Evolutionary conservation across 2,888 invertebrate genomes (phyloP), one percentile per base, ranked within the genome.

Genomic region (Opisthograptis luteolata): DNA sequence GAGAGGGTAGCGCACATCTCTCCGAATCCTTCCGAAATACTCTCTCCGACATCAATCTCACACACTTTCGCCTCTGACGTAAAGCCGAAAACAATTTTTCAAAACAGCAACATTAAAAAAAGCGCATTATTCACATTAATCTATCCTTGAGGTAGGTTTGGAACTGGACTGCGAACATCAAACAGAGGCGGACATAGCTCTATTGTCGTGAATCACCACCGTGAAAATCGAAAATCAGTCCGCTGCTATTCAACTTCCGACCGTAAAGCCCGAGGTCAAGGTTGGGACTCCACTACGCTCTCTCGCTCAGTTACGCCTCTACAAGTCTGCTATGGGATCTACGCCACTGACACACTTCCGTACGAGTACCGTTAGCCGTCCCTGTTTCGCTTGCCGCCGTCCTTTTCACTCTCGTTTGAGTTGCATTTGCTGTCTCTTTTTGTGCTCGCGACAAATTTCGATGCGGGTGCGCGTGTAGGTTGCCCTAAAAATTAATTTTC

Each of bases 311-410:
- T 84, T 88, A 74, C 79, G 79, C 71, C 85, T 75, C 73, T 70
- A 66, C 69, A 68, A 58, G 64, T 65, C 64, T 69, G 65, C 64
- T 66, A 66, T 60, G 41, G 61, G 66, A 66, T 85, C 84, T 84
- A 88, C 86, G 88, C 88, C 79, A 88, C 87, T 91, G 90, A 91
- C 91, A 91, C 81, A 91, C 89, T 89, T 91, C 89, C 87, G 83
- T 76, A 76, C 76, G 79, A 62, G 79, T 87, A 88, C 91, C 91
- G 91, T 91, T 91, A 91, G 76, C 62, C 83, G 90, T 81, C 89
- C 87, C 86, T 79, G 79, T 87, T 87, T 81, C 64, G 73, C 66
- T 62, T 74, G 66, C 75, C 68, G 65, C 76, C 75, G 73, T 85
- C 85, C 86, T 87, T 82, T 84, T 89, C 89, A 84, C 87, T 88